Evolutionary conservation across 2,797 vertebrate genomes (phyloP), one percentile per base, ranked within the genome.

Genomic region (Hydrolagus colliei): DNA sequence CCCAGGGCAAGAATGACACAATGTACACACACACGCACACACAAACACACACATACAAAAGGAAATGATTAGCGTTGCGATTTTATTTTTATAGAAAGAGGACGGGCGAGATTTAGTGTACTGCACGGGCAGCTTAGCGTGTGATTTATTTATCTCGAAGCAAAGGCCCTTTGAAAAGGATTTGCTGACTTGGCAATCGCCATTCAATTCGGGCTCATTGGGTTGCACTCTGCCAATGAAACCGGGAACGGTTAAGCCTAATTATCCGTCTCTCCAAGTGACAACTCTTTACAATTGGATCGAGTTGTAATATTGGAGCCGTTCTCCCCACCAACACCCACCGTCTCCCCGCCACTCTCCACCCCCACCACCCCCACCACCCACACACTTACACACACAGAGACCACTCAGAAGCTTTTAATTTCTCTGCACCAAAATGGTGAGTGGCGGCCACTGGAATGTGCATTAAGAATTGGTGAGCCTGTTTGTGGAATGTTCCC

Each of bases 11-110:
- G 88, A 90, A 88, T 84, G 79, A 84, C 27, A 77, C 9, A 20
- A 20, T 41, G 6, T 6, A 3, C 61, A 77, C 20, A 77, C 75
- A 71, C 68, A 68, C 41, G 0, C 61, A 77, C 20, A 77, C 75
- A 71, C 68, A 68, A 27, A 52, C 41, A 52, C 6, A 52, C 41
- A 6, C 41, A 6, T 6, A 52, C 41, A 52, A 52, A 52, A 52
- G 41, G 89, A 88, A 11, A 14, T 90, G 92, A 93, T 94, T 93
- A 94, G 86, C 86, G 88, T 92, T 90, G 91, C 92, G 92, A 89
- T 68, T 68, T 35, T 18, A 10, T 84, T 84, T 84, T 52, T 52
- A 52, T 52, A 52, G 6, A 32, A 20, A 84, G 71, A 71, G 27
- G 16, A 41, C 27, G 35, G 35, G 14, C 22, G 77, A 84, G 79